phyloP scores from a whole-genome alignment of 2,888 invertebrate species.

The Drosophila villosipedis region DNA sequence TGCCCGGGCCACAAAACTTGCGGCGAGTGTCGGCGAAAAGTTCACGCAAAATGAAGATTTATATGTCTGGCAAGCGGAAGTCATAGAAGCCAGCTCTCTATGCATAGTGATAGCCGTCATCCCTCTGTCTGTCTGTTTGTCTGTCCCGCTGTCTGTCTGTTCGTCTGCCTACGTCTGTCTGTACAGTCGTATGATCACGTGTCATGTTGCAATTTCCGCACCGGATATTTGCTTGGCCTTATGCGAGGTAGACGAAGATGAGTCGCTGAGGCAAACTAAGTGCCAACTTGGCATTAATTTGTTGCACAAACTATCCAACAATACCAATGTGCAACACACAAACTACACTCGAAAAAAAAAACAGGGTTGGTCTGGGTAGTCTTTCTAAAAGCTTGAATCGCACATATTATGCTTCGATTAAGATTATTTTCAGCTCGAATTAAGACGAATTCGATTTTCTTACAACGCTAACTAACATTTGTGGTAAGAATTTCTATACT shows the following conservation, averaged over 20 bases:
- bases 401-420: neutral
- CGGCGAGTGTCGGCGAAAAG: slow-evolving; percentile 59
- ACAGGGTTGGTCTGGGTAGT: neutral
- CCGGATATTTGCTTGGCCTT: slow-evolving; percentile 71
- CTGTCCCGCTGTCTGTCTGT: neutral
- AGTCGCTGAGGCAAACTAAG: slow-evolving; percentile 49
- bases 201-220: slow-evolving; percentile 77
- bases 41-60: slow-evolving; percentile 78
- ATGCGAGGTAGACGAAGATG: slow-evolving; percentile 8
- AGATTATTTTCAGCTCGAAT: neutral
- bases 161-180: slow-evolving; percentile 1
- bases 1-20: slow-evolving; percentile 54
- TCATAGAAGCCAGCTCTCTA: slow-evolving; percentile 53
- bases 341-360: neutral
- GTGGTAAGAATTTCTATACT: neutral
- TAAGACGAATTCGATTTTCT: neutral
- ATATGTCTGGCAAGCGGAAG: slow-evolving; percentile 77
- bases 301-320: slow-evolving; percentile 68
- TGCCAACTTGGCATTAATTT: slow-evolving; percentile 75
- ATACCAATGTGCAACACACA: slow-evolving; percentile 32
- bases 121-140: neutral
- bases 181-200: slow-evolving; percentile 63
- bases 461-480: neutral
- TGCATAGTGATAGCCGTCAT: slow-evolving; percentile 51
- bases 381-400: neutral